Base-by-base conservation (phyloP, 2,888 invertebrate genomes). In the Xestia c-nigrum region DNA sequence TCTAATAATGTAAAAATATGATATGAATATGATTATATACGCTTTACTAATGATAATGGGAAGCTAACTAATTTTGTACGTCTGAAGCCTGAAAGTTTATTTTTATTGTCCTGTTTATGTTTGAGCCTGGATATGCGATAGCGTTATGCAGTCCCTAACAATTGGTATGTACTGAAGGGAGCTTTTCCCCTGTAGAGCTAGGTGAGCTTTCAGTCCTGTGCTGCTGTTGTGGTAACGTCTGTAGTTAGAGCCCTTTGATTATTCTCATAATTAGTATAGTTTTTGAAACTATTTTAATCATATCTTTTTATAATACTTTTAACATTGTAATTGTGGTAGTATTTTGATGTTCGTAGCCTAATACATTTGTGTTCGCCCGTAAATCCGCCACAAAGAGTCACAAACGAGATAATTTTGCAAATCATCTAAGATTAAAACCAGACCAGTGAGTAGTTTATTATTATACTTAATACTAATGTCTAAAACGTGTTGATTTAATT, bases 61-160 rank as follows among this genome's bases (percentile, higher is more conserved):
- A 79, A 82, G 80, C 77, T 82, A 78, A 83, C 38, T 78, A 81
- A 66, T 73, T 80, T 68, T 83, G 38, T 72, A 75, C 50, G 81
- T 89, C 87, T 89, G 85, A 89, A 89, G 86, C 86, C 83, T 71
- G 86, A 82, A 82, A 72, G 83, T 90, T 90, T 89, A 85, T 90
- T 89, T 89, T 87, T 87, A 85, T 83, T 83, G 84, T 85, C 85
- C 85, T 86, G 85, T 86, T 92, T 93, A 91, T 92, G 90, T 94
- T 93, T 95, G 93, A 93, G 93, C 92, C 92, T 92, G 94, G 94
- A 94, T 90, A 90, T 92, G 91, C 90, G 88, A 90, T 90, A 92
- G 90, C 90, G 89, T 92, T 91, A 81, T 86, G 91, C 92, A 89
- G 89, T 91, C 89, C 88, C 86, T 85, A 88, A 83, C 78, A 86